Evolutionary conservation across 2,113 vertebrate genomes (phyloP), one percentile per base, ranked within the genome.

Genomic region (Prolemur simus): DNA sequence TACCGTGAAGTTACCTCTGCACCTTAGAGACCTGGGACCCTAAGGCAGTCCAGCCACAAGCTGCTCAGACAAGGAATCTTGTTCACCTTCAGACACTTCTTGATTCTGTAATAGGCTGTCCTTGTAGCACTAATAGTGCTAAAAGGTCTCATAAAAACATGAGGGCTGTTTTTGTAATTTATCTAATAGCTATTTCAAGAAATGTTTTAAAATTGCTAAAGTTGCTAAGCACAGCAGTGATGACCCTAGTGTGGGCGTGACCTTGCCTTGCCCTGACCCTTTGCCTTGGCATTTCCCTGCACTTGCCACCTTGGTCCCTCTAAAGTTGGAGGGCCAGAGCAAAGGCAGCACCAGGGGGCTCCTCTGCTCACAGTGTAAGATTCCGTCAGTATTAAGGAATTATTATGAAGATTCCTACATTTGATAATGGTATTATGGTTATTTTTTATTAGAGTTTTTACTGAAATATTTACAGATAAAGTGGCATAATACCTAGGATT

Each of bases 381-480:
- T 8, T 81, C 76, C 47, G 13, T 49, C 60, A 29, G 54, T 66
- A 76, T 73, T 58, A 82, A 52, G 47, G 73, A 58, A 69, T 74
- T 32, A 32, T 27, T 90, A 17, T 77, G n/a, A 87, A 5, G 10
- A 42, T 47, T 58, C 63, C 66, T n/a, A 93, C 49, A 18, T 58
- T 54, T 63, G 25, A 52, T 76, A 82, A 69, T 32, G 9, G 4
- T 12, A n/a, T 42, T 58, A 3, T 74, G 29, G 20, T 87, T 73
- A 23, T 45, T 71, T 76, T 71, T 78, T 74, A 29, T 93, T 54
- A 93, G 77, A 86, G 47, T 18, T 29, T 34, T 52, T 81, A 58
- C n/a, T 54, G 74, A 92, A 87, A 76, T 74, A 84, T 91, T 90
- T 85, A 63, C 39, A 89, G 47, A 82, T 89, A 77, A 91, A 81